A percentile compares a stretch with the other conserved stretches of the same genome.
Conservation (phyloP, 2,888 invertebrate species). For the Hirtodrosophila histrioides region DNA sequence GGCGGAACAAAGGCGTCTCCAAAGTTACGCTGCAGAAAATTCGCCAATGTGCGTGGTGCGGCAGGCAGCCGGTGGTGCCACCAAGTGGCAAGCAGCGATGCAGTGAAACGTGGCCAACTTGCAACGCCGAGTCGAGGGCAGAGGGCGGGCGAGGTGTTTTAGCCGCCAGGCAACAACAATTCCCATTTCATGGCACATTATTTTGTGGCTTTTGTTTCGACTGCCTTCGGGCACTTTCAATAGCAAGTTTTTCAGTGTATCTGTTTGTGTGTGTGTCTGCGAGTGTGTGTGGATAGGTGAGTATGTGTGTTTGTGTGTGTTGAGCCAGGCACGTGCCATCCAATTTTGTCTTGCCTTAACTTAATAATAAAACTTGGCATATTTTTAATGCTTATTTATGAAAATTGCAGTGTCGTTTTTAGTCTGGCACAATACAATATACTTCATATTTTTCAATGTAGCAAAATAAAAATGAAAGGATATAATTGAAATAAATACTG, state of each 20-base stretch:
- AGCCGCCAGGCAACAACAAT: conserved; percentile 60
- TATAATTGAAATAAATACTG: conserved; percentile 1
- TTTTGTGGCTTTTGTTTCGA: conserved; percentile 79
- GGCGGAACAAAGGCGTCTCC: conserved; percentile 68
- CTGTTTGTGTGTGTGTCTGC: conserved; percentile 5
- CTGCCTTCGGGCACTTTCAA: conserved; percentile 50
- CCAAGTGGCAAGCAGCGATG: conserved; percentile 41
- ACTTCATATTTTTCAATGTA: not conserved
- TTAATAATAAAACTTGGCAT: conserved; percentile 60
- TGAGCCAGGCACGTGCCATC: conserved; percentile 46
- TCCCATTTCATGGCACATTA: conserved; percentile 82
- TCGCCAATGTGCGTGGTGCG: conserved; percentile 54
- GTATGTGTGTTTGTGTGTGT: conserved; percentile 5
- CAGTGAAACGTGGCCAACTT: conserved; percentile 61
- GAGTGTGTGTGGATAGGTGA: conserved; percentile 21
- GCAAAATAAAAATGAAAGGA: conserved; percentile 1
- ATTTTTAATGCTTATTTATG: conserved; percentile 62
- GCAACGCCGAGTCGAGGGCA: conserved; percentile 39
- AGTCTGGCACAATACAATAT: conserved; percentile 11
- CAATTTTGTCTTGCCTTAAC: conserved; percentile 46
- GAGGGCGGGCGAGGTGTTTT: conserved; percentile 9
- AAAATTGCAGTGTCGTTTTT: conserved; percentile 36
- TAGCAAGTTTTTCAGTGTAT: conserved; percentile 7
- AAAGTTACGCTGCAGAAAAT: conserved; percentile 78
- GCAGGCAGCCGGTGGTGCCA: conserved; percentile 6